A percentile compares a stretch with the other conserved stretches of the same genome.
Conservation (phyloP, 92 coral and sea anemone genomes). For the Umimayanthus kanabou region DNA sequence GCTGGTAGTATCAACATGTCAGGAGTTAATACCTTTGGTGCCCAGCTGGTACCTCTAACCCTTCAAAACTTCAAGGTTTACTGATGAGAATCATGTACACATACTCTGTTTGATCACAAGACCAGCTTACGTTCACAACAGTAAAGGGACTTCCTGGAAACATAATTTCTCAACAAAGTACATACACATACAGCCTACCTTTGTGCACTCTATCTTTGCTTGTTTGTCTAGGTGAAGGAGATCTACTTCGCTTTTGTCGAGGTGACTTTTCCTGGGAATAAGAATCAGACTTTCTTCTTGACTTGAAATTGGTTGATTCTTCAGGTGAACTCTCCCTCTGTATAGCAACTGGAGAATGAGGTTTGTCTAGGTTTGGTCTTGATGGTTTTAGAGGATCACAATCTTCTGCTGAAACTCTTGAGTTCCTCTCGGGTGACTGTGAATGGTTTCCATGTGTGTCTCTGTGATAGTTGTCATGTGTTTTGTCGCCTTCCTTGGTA, state of each 20-base stretch:
- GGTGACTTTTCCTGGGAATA: conserved; percentile 23
- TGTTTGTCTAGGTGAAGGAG: conserved; percentile 25
- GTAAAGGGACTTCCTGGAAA: neutral
- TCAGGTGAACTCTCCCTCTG: conserved; percentile 1
- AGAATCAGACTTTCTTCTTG: conserved; percentile 30
- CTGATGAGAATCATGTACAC: too few species aligned
- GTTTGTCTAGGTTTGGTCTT: neutral
- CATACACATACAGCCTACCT: neutral
- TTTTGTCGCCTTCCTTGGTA: neutral
- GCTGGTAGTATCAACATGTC: too few species aligned
- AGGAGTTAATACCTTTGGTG: too few species aligned
- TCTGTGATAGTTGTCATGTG: neutral
- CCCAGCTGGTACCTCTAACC: neutral
- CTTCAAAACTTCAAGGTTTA: too few species aligned
- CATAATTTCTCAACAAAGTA: neutral
- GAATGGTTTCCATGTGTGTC: neutral
- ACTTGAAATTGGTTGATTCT: neutral
- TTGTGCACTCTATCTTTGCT: neutral
- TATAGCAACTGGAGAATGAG: neutral
- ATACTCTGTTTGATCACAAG: too few species aligned
- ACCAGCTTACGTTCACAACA: too few species aligned
- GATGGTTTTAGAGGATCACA: neutral
- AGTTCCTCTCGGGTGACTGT: conserved; percentile 35
- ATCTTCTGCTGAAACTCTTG: conserved; percentile 5
- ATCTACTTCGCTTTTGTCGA: neutral